Evolutionary conservation across 2,113 vertebrate species (phyloP), one percentile per base, ranked within the genome.

Genomic region (Helogale parvula): DNA sequence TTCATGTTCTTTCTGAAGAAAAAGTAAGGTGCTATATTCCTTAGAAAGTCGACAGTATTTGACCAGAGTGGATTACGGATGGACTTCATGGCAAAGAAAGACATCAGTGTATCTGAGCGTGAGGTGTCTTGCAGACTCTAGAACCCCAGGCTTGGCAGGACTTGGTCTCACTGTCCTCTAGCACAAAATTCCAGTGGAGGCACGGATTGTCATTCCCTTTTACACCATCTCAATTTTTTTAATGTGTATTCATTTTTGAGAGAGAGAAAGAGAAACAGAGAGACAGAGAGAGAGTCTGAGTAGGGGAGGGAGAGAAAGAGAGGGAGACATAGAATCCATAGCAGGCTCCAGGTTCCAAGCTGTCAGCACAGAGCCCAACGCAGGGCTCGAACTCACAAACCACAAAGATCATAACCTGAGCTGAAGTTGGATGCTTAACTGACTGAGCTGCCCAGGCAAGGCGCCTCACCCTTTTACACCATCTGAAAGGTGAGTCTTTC

Each of bases 161-260:
- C 65, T 60, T 23, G 57, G 57, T 14, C 52, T 11, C 0, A 0
- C 1, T 31, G 47, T 35, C 65, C 60, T n/a, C 63, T 35, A 29
- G 47, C 3, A 8, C 4, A 0, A 12, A 72, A 38, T 21, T 33
- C 63, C 33, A 2, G 17, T 19, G 76, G 33, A 12, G 25, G 38
- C 25, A 31, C 0, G 27, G 38, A 16, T 23, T 50, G 12, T 6
- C 45, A 3, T 0, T 7, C 19, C 5, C 2, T 38, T 4, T n/a
- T 12, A 13, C 0, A 2, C 2, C 57, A 21, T 23, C 52, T n/a
- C n/a, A 33, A 2, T 3, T 23, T 60, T 60, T 60, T 21, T 2
- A 60, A 60, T 60, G 21, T 60, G 23, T 60, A 23, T 60, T 23
- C 21, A 57, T 57, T 57, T 57, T 60, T 60, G 57, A 60, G 21